Base-by-base conservation (phyloP, 2,797 vertebrate species). In the Chelonia mydas region DNA sequence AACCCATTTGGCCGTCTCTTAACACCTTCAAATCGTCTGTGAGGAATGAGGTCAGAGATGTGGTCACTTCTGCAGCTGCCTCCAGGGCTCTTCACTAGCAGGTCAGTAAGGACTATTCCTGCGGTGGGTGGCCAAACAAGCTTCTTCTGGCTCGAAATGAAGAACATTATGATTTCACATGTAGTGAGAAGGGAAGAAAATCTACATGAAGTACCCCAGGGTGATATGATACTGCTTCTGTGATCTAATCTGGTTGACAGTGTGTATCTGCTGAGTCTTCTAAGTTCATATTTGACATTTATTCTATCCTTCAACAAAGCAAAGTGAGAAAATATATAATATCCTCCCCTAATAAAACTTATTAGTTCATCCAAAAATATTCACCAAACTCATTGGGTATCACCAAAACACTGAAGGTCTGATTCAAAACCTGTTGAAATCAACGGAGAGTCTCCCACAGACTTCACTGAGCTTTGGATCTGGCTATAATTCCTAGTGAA, bases 21-120 rank as follows among this genome's bases (percentile, higher is more conserved):
- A 51, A 74, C 17, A 10, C 6, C 4, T 92, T 82, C 7, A 27
- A 85, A 41, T 54, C n/a, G 57, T 10, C 53, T 53, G 25, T 2
- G 33, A 88, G 13, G 41, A 90, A 45, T 45, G 50, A 77, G 85
- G 25, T 81, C 19, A 19, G 17, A 37, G 49, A 68, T 77, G 9
- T 7, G 19, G 19, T 11, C 84, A 23, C 23, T 31, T 84, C n/a
- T 2, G 0, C 7, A 23, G 65, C 5, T 55, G 21, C 87, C 86
- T 77, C 57, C 54, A 92, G 37, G 5, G 47, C 41, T 80, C 37
- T 65, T 0, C 1, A 0, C 0, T 65, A 6, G 19, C 45, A 80
- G 54, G 2, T 72, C 3, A 5, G 2, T 45, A 49, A 84, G 57
- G 21, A 54, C 3, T 25, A 7, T 47, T 23, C 41, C 78, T 3